Evolutionary conservation across 2,797 vertebrate species (phyloP), one percentile per base, ranked within the genome.

Genomic region (Ctenopoma multispine): DNA sequence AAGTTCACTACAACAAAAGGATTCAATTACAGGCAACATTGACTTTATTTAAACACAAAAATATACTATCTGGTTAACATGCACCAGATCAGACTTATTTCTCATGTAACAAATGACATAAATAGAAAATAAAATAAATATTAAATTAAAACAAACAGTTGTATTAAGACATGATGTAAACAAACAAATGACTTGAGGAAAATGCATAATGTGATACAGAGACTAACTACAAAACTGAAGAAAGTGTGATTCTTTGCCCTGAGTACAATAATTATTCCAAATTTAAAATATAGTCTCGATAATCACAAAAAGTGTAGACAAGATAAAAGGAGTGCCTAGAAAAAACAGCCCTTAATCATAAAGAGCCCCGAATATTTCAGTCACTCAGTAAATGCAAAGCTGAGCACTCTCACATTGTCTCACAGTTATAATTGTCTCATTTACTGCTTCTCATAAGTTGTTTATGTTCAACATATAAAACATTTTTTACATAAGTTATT

Each of bases 41-140:
- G 72, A 63, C 81, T 91, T 94, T 93, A 93, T 92, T 93, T 59
- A 65, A 83, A 86, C 63, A 80, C 46, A 74, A 82, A 81, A 88
- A 88, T 79, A 77, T 51, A 82, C 48, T 1, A 6, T 31, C 67
- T 87, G 78, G 78, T 62, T 82, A 81, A 88, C 57, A 79, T 64
- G 61, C 44, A 7, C 72, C 76, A 86, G 62, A 69, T 55, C 51
- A 74, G 54, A 51, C 51, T 78, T 76, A 54, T 68, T 70, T 55
- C 13, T 90, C 44, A 72, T 81, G 80, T 86, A 85, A 89, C 77
- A 88, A 93, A 91, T 90, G 17, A 88, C 91, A 94, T 94, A 92
- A 91, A 94, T 93, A 94, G 74, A 89, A 88, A 87, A 90, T 78
- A 72, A 77, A 94, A 95, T 95, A 95, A 95, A 95, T 95, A 95